Conservation (phyloP, 2,888 invertebrate species). For the Mesoligia furuncula region DNA sequence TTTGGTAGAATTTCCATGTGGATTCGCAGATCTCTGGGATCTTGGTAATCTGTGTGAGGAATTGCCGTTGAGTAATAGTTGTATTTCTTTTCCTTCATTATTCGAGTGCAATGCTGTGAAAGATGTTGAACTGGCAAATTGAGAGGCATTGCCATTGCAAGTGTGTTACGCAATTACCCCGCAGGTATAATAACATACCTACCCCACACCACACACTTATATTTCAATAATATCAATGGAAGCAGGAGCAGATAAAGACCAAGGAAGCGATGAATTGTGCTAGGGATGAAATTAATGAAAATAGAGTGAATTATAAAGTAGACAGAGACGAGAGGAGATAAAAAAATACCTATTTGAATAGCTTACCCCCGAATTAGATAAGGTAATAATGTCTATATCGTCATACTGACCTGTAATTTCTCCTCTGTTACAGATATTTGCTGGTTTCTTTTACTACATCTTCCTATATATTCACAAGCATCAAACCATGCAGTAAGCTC, state of each 20-base stretch:
- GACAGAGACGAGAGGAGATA: not conserved
- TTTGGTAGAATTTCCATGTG: not conserved
- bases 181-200: not conserved
- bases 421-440: constrained; percentile 27
- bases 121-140: not conserved
- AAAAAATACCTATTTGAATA: not conserved
- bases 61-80: not conserved
- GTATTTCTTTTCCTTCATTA: too few species aligned
- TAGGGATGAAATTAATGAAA: not conserved
- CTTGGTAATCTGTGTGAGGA: not conserved
- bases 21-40: not conserved
- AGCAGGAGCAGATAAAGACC: not conserved
- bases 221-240: not conserved
- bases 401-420: not conserved
- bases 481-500: not conserved
- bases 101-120: not conserved
- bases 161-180: not conserved
- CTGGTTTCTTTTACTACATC: constrained; percentile 11
- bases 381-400: not conserved
- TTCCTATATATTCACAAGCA: not conserved
- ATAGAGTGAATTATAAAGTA: not conserved
- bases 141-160: not conserved
- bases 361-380: not conserved
- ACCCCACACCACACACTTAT: not conserved
- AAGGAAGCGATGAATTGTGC: not conserved